These are phyloP conservation scores for Gambusia holbrooki DNA, from an alignment of 2,113 vertebrate genomes.

Conservation along the genomic window DNA sequence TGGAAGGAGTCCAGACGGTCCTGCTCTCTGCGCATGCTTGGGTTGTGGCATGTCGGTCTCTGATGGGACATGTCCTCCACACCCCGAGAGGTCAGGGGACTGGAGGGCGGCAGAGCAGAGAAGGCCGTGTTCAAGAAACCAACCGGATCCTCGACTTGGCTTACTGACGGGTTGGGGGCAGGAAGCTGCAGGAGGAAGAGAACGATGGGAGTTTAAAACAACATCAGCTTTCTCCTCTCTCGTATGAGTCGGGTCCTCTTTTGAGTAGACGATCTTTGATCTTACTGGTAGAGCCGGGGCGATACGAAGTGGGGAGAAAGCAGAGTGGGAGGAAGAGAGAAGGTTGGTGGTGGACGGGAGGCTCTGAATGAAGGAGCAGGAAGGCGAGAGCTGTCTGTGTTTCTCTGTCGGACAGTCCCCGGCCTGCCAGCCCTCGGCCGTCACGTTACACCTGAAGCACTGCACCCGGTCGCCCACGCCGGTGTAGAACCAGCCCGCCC, in stretches of 20 bases:
- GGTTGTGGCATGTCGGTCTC: constrained; percentile 79
- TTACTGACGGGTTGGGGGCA: constrained; percentile 45
- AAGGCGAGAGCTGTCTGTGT: constrained; percentile 88
- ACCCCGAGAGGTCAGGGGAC: constrained; percentile 80
- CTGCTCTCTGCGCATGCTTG: constrained; percentile 89
- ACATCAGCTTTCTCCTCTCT: not conserved
- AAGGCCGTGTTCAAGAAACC: constrained; percentile 86
- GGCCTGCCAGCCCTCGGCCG: constrained; percentile 89
- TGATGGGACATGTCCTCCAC: constrained; percentile 84
- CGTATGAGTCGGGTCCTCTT: not conserved
- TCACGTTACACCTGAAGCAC: constrained; percentile 92
- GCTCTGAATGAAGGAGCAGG: constrained; percentile 89
- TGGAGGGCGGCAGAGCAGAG: constrained; percentile 82
- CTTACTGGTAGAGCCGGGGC: constrained; percentile 72
- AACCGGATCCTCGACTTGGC: constrained; percentile 80
- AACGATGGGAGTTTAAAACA: not conserved
- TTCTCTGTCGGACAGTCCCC: constrained; percentile 91
- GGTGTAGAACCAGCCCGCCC: constrained; percentile 95
- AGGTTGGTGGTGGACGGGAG: constrained; percentile 77
- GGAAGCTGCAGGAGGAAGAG: constrained; percentile 52
- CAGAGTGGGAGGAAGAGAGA: constrained; percentile 81
- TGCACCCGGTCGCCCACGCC: constrained; percentile 90
- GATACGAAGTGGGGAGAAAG: constrained; percentile 80
- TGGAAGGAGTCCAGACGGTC: constrained; percentile 88
- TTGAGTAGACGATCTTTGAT: not conserved